phyloP scores from a whole-genome alignment of 2,888 invertebrate species.

The Callinectes sapidus region DNA sequence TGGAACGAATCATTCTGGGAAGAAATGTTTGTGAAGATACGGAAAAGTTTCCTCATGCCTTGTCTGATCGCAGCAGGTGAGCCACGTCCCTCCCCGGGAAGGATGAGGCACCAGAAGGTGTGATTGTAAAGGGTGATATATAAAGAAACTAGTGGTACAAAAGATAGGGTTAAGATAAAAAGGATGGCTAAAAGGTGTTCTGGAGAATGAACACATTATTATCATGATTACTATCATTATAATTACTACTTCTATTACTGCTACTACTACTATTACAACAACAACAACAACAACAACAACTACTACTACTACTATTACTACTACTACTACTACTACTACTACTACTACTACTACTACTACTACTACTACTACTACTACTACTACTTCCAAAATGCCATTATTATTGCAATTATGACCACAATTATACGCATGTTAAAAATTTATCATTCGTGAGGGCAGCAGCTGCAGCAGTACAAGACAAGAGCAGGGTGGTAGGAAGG shows the following conservation, averaged over 20 bases:
- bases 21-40: background rate
- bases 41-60: background rate
- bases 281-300: too few relatives aligned
- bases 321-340: background rate
- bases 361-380: background rate
- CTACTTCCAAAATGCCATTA: background rate
- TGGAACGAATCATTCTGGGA: conserved; percentile 14
- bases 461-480: background rate
- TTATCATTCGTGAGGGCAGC: too few relatives aligned
- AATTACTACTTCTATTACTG: background rate
- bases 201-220: background rate
- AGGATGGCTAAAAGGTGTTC: background rate
- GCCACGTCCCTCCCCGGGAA: conserved; percentile 4
- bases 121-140: background rate
- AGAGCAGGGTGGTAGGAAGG: background rate
- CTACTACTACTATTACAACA: background rate
- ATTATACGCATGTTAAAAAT: too few relatives aligned
- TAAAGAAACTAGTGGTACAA: background rate
- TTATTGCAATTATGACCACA: too few relatives aligned
- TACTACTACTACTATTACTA: too few relatives aligned
- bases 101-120: background rate
- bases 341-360: background rate
- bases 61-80: conserved; percentile 12
- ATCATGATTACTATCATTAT: too few relatives aligned
- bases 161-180: background rate